These are phyloP conservation scores for Herpetotheres cachinnans DNA, from an alignment of 2,113 vertebrate species.

Conservation along the genomic window DNA sequence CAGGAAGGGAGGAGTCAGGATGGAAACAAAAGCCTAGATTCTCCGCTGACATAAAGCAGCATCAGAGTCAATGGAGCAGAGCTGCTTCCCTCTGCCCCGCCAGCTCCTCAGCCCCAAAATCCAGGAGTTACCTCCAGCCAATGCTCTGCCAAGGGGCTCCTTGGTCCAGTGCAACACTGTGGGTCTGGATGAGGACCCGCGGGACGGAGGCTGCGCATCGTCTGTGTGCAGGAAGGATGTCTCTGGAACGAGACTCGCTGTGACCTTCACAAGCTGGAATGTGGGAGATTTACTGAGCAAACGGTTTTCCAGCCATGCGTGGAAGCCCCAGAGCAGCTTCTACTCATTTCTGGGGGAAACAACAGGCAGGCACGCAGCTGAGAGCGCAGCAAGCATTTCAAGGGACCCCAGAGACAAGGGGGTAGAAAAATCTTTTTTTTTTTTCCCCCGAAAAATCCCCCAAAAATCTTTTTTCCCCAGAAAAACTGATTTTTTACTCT, in stretches of 20 bases:
- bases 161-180: rapidly evolving
- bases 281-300: not conserved
- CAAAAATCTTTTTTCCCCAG: not conserved
- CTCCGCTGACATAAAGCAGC: not conserved
- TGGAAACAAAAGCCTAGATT: not conserved
- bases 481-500: not conserved
- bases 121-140: not conserved
- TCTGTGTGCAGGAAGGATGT: not conserved
- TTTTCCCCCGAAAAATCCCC: not conserved
- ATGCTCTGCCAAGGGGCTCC: not conserved
- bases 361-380: not conserved
- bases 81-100: not conserved
- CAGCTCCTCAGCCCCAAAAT: not conserved
- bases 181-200: not conserved
- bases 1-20: constrained; percentile 6
- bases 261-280: not conserved
- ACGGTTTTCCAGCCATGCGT: not conserved
- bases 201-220: rapidly evolving
- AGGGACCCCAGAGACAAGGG: not conserved
- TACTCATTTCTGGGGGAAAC: not conserved
- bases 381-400: not conserved
- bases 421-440: not conserved
- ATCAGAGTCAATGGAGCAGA: rapidly evolving
- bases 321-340: not conserved
- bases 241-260: not conserved